Evolutionary conservation across 2,113 vertebrate genomes (phyloP).

Genomic region (Rhinoderma darwinii): DNA sequence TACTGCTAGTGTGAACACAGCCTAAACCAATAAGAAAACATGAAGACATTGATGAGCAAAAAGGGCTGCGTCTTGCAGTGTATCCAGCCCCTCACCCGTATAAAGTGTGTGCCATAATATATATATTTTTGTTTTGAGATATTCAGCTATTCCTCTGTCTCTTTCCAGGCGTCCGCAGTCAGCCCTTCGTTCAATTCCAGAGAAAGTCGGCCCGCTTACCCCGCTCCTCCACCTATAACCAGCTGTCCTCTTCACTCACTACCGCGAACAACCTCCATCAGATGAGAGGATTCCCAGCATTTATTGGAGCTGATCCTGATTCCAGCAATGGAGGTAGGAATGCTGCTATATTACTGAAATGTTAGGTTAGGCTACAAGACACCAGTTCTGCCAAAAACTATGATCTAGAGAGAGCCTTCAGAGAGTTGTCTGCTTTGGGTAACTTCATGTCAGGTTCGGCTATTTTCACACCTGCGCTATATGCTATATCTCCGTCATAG

Average conservation of each 20-base stretch:
- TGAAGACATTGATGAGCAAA: background rate
- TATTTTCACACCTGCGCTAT: too few species aligned
- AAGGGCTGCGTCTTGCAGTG: too few species aligned
- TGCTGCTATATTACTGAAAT: background rate
- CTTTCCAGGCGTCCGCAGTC: constrained; percentile 82
- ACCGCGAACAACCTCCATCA: constrained; percentile 84
- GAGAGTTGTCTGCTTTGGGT: background rate
- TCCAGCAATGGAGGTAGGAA: constrained; percentile 81
- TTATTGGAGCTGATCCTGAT: constrained; percentile 86
- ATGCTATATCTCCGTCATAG: too few species aligned
- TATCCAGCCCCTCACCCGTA: background rate
- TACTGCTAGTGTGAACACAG: background rate
- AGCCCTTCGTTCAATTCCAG: constrained; percentile 91
- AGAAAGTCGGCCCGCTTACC: constrained; percentile 85
- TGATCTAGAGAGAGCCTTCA: background rate
- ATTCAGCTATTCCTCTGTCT: background rate
- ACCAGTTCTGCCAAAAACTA: too few species aligned
- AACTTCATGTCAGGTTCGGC: background rate
- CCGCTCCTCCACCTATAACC: constrained; percentile 83
- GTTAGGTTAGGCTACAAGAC: background rate
- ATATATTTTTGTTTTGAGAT: background rate
- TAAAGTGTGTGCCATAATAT: background rate
- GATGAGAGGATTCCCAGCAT: constrained; percentile 88
- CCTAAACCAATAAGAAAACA: background rate
- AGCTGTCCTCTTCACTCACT: constrained; percentile 87